Conservation (phyloP, 1,140 invertebrate genomes). For the Zeugodacus cucurbitae region DNA sequence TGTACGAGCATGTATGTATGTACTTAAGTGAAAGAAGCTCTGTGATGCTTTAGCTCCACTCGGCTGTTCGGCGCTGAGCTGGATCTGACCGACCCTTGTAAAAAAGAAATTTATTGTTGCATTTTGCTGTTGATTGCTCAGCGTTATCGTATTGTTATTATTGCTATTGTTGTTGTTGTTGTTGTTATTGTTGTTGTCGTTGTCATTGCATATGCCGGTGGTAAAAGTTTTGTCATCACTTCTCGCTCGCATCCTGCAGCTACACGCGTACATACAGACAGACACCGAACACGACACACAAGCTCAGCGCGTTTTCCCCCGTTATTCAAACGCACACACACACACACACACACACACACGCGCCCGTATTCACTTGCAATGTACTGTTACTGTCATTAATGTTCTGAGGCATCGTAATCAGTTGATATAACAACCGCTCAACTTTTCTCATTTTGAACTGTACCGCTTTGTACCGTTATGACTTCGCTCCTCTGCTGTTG, state of each 20-base stretch:
- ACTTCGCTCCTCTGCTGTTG: neutral
- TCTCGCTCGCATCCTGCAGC: neutral
- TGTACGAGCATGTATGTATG: neutral
- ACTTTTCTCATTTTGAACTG: slow-evolving; percentile 2
- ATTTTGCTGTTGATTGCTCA: neutral
- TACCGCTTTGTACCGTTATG: neutral
- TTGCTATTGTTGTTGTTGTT: neutral
- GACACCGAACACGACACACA: too few species aligned
- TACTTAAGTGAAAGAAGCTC: neutral
- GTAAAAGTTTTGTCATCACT: slow-evolving; percentile 39
- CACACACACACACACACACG: neutral
- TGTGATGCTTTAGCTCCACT: neutral
- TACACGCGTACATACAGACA: neutral
- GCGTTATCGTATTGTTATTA: neutral
- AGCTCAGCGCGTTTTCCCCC: neutral
- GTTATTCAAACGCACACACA: neutral
- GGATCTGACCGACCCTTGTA: neutral
- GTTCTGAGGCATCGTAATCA: neutral
- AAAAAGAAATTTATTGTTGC: slow-evolving; percentile 25
- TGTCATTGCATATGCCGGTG: slow-evolving; percentile 17
- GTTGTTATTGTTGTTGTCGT: neutral
- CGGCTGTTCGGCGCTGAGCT: neutral
- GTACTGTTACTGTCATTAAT: neutral
- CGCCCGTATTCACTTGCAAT: too few species aligned
- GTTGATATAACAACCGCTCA: neutral